These are phyloP conservation scores for Uloborus diversus DNA, from an alignment of 1,140 invertebrate genomes.

Conservation along the genomic window DNA sequence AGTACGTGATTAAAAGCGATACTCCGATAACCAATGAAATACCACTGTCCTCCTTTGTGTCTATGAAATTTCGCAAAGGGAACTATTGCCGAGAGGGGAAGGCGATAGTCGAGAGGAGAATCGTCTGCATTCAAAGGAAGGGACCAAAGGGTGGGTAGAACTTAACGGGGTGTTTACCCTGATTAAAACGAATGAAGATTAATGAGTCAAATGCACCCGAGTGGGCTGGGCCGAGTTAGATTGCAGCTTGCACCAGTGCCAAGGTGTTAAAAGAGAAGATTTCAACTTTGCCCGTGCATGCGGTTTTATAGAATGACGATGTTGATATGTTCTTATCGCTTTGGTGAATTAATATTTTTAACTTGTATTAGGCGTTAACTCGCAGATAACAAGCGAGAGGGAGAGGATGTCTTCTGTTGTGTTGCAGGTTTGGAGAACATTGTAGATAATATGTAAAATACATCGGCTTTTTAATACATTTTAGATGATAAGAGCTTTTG, in stretches of 20 bases:
- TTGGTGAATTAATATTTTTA: too few species aligned
- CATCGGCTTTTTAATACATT: too few species aligned
- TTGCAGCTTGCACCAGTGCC: background rate
- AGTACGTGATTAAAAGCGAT: conserved; percentile 2
- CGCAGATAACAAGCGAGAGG: too few species aligned
- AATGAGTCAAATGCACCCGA: conserved; percentile 10
- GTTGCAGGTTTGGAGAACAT: too few species aligned
- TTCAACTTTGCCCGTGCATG: too few species aligned
- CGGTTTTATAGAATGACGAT: too few species aligned
- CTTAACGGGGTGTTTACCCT: conserved; percentile 30
- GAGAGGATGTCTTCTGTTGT: too few species aligned
- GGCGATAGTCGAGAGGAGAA: background rate
- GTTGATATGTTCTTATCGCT: too few species aligned
- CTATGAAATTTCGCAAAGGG: background rate
- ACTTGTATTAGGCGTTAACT: too few species aligned
- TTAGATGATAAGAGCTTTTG: too few species aligned
- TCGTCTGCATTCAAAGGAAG: background rate
- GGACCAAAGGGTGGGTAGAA: background rate
- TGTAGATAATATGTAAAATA: too few species aligned
- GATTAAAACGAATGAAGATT: conserved; percentile 43
- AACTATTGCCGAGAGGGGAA: background rate
- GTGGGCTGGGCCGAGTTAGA: background rate
- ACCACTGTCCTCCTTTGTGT: conserved; percentile 23
- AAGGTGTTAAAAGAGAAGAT: background rate
- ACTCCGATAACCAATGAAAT: conserved; percentile 34